Conservation (phyloP, 2,113 vertebrate genomes). For the Cichladusa arquata region DNA sequence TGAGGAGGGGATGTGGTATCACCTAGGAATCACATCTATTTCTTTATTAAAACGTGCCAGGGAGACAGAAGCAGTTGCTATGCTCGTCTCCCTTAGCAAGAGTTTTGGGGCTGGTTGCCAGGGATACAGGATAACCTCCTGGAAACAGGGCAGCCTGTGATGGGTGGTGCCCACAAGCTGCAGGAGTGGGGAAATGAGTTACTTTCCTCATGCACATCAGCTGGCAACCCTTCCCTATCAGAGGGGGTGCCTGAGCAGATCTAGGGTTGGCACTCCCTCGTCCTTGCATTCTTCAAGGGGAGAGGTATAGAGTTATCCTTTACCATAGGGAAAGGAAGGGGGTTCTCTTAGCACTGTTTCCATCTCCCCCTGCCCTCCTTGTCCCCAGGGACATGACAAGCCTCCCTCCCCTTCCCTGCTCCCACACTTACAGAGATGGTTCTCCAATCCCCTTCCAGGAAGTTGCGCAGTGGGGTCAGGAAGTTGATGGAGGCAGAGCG, state of each 20-base stretch:
- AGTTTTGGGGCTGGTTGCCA: neutral
- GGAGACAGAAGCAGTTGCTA: neutral
- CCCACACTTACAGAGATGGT: conserved; percentile 85
- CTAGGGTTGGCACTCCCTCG: neutral
- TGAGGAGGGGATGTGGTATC: neutral
- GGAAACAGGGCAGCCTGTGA: neutral
- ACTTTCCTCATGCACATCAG: neutral
- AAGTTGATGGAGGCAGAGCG: conserved; percentile 86
- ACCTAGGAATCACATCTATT: neutral
- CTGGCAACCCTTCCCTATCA: neutral
- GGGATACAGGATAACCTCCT: neutral
- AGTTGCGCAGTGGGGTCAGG: conserved; percentile 93
- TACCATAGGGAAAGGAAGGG: neutral
- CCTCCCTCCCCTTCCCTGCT: neutral
- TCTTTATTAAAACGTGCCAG: neutral
- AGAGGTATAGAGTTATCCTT: neutral
- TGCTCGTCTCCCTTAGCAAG: neutral
- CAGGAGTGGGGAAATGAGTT: neutral
- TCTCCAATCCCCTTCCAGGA: conserved; percentile 97
- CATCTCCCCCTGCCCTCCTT: neutral
- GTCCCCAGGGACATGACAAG: accelerated
- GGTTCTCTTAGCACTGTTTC: neutral
- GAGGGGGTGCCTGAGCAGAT: neutral
- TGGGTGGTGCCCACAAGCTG: neutral
- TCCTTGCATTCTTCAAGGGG: neutral